Evolutionary conservation across 2,113 vertebrate species (phyloP).

Genomic region (Sinocyclocheilus anophthalmus): DNA sequence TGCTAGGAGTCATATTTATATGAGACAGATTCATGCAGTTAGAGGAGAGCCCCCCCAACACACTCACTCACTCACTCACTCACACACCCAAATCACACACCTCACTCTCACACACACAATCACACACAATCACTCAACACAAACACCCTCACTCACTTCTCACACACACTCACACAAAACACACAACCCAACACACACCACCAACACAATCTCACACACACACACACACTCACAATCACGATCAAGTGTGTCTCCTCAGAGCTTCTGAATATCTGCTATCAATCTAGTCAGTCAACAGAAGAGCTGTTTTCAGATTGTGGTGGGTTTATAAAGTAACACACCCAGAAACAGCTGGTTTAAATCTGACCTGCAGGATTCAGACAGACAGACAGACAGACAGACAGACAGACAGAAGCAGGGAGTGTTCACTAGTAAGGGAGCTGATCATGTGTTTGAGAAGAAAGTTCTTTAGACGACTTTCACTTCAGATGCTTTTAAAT

Average conservation of each 20-base stretch:
- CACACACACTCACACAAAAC: too few relatives aligned
- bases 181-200: background rate
- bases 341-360: slow-evolving; percentile 44
- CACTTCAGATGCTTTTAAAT: background rate
- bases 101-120: background rate
- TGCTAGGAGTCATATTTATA: background rate
- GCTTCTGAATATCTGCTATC: slow-evolving; percentile 25
- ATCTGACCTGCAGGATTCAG: slow-evolving; percentile 41
- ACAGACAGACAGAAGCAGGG: background rate
- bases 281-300: slow-evolving; percentile 6
- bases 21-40: too few relatives aligned
- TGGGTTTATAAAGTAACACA: slow-evolving; percentile 34
- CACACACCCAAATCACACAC: too few relatives aligned
- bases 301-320: slow-evolving; percentile 31
- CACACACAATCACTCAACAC: background rate
- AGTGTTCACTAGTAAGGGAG: slow-evolving; percentile 20
- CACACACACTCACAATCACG: background rate
- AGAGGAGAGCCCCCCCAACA: background rate
- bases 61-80: too few relatives aligned
- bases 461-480: background rate
- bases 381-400: background rate
- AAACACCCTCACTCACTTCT: too few relatives aligned
- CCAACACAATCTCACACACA: background rate
- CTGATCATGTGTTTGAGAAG: background rate
- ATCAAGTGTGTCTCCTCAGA: background rate